phyloP scores from a whole-genome alignment of 2,113 vertebrate species.

The Eonycteris spelaea region DNA sequence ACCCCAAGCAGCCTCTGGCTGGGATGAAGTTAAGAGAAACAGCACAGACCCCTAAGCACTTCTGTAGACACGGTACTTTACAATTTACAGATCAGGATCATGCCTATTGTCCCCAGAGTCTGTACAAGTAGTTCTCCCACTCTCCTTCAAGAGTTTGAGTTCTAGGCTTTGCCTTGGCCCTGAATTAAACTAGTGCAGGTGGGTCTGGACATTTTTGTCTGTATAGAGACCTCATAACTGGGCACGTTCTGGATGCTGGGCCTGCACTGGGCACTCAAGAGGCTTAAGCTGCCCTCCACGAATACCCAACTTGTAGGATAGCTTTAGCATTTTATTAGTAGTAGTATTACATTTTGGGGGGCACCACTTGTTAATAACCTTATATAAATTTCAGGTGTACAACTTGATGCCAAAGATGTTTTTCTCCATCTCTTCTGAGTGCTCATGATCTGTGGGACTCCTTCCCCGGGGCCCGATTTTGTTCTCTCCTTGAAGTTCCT shows the following conservation, averaged over 20 bases:
- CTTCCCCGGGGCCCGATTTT: background rate
- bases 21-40: background rate
- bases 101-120: background rate
- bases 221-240: background rate
- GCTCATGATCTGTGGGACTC: too few relatives aligned
- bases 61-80: background rate
- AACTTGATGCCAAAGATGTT: background rate
- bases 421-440: background rate
- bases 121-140: background rate
- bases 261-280: background rate
- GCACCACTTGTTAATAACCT: too few relatives aligned
- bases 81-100: background rate
- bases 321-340: too few relatives aligned
- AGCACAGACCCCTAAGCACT: background rate
- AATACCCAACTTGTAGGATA: background rate
- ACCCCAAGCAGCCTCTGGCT: background rate
- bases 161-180: background rate
- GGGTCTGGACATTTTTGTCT: background rate
- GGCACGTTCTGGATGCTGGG: background rate
- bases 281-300: background rate
- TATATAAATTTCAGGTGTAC: too few relatives aligned
- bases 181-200: background rate
- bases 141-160: background rate
- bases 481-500: background rate
- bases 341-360: too few relatives aligned